A percentile compares a stretch with the other conserved stretches of the same genome.
phyloP scores from a whole-genome alignment of 2,113 vertebrate species.

The Myotis lucifugus region DNA sequence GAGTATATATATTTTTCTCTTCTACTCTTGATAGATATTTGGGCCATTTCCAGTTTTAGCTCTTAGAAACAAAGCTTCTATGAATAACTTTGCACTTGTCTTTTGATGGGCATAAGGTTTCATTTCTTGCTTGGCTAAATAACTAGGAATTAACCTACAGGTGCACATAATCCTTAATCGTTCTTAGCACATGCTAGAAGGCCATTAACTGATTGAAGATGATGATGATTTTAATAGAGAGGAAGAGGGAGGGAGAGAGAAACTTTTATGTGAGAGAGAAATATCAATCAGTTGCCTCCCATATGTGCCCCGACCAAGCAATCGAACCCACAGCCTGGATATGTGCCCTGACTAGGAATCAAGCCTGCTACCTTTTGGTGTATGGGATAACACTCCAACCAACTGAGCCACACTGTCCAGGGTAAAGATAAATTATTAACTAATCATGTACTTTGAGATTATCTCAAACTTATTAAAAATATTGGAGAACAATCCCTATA shows the following conservation, averaged over 20 bases:
- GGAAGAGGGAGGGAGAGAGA: neutral
- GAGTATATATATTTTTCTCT: neutral
- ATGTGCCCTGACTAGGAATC: too few relatives aligned
- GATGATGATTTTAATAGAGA: neutral
- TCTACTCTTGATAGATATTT: conserved; percentile 28
- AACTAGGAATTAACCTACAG: neutral
- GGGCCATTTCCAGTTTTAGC: conserved; percentile 1
- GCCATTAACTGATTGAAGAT: conserved; percentile 21
- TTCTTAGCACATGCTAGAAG: conserved; percentile 20
- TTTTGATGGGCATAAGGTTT: conserved; percentile 32
- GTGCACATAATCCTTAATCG: neutral
- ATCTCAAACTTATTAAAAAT: conserved; percentile 9
- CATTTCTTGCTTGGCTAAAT: conserved; percentile 40
- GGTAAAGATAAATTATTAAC: neutral
- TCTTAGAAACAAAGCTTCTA: conserved; percentile 36
- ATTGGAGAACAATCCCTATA: neutral
- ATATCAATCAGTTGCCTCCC: neutral
- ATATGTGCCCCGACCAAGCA: neutral
- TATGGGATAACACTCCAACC: neutral
- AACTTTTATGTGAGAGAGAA: neutral
- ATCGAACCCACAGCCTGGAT: neutral
- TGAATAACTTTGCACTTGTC: conserved; percentile 18
- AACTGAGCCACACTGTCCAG: neutral
- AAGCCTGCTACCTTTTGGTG: neutral
- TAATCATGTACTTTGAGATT: neutral